phyloP scores from a whole-genome alignment of 2,888 invertebrate genomes.

The Drosophila conformis region DNA sequence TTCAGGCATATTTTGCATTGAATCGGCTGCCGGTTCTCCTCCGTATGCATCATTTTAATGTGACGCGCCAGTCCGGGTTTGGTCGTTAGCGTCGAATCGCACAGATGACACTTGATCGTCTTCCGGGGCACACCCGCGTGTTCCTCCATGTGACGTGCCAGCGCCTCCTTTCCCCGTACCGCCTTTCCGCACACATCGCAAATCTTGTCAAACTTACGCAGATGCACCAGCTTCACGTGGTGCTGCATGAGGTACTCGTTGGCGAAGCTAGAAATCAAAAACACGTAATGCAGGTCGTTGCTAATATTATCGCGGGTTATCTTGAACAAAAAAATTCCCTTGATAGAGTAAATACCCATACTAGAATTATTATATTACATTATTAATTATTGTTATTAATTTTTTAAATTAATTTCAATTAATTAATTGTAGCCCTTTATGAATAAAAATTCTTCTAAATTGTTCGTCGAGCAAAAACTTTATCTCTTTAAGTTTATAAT shows the following conservation, averaged over 20 bases:
- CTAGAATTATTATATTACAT: background rate
- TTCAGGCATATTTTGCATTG: slow-evolving; percentile 79
- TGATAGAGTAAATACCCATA: background rate
- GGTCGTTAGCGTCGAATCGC: slow-evolving; percentile 75
- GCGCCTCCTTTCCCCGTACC: slow-evolving; percentile 74
- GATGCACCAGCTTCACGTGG: slow-evolving; percentile 79
- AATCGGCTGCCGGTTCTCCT: slow-evolving; percentile 62
- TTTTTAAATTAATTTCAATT: no score
- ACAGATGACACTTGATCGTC: slow-evolving; percentile 77
- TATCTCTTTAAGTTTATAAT: background rate
- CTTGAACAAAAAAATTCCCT: background rate
- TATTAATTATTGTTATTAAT: background rate
- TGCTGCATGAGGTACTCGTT: slow-evolving; percentile 76
- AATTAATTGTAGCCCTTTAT: no score
- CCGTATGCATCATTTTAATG: slow-evolving; percentile 81
- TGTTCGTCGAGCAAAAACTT: no score
- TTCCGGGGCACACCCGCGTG: slow-evolving; percentile 78
- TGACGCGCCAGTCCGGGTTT: slow-evolving; percentile 82
- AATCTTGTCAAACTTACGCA: slow-evolving; percentile 79
- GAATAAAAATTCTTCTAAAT: no score
- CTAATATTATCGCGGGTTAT: background rate
- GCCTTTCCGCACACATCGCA: slow-evolving; percentile 83
- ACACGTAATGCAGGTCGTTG: background rate
- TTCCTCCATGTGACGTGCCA: slow-evolving; percentile 80
- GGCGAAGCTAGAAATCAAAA: slow-evolving; percentile 77